A percentile compares a stretch with the other conserved stretches of the same genome.
phyloP scores from a whole-genome alignment of 2,113 vertebrate genomes.

The Asarcornis scutulata region DNA sequence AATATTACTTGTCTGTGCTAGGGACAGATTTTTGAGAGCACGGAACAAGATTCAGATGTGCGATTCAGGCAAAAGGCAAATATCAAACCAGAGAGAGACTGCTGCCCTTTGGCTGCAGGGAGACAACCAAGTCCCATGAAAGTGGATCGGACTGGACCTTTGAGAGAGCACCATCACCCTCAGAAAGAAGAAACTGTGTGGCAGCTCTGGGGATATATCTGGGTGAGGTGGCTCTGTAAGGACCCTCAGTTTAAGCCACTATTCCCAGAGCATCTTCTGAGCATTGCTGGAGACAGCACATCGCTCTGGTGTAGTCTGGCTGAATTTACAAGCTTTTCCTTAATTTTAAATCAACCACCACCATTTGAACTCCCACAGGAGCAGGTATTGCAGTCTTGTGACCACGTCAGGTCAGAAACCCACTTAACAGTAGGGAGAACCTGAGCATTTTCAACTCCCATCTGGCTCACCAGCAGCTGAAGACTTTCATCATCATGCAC shows the following conservation, averaged over 20 bases:
- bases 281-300: accelerated
- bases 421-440: not conserved
- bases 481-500: not conserved
- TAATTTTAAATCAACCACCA: not conserved
- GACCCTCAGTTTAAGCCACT: not conserved
- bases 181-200: accelerated
- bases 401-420: not conserved
- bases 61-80: not conserved
- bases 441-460: not conserved
- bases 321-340: not conserved
- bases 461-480: not conserved
- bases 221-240: not conserved
- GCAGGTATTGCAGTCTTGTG: not conserved
- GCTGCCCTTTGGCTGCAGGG: not conserved
- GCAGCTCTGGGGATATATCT: too few species aligned
- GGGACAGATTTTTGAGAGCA: not conserved
- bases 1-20: not conserved
- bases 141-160: not conserved
- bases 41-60: not conserved
- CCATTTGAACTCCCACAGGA: not conserved
- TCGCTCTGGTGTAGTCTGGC: not conserved
- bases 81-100: not conserved
- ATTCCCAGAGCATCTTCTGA: not conserved
- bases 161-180: not conserved
- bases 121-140: not conserved